Conservation (phyloP, 2,888 invertebrate genomes). For the Myopa tessellatipennis region DNA sequence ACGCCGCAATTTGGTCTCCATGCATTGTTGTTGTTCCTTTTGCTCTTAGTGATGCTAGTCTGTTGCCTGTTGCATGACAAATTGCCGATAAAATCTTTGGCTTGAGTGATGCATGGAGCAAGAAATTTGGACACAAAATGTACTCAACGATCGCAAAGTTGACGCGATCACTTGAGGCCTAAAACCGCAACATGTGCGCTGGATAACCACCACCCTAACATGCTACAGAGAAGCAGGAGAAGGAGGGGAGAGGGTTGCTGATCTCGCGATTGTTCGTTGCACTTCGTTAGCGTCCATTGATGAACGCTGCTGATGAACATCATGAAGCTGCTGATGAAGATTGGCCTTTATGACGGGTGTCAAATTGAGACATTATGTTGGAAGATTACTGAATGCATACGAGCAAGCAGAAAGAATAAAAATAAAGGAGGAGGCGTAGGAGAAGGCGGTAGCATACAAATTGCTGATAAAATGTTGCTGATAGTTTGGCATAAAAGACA, state of each 20-base stretch:
- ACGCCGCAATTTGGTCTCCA: constrained; percentile 43
- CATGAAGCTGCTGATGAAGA: constrained; percentile 7
- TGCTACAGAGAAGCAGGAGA: not conserved
- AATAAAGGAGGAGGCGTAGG: not conserved
- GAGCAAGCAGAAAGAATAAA: not conserved
- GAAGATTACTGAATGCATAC: constrained; percentile 13
- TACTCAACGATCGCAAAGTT: constrained; percentile 6
- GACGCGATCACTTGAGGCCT: constrained; percentile 4
- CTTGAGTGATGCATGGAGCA: constrained; percentile 32
- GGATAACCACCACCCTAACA: not conserved
- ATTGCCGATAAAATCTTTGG: constrained; percentile 60
- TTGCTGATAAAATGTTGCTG: constrained; percentile 29
- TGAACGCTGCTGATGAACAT: constrained; percentile 51
- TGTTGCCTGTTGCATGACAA: constrained; percentile 58
- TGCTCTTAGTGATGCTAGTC: constrained; percentile 2
- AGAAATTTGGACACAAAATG: constrained; percentile 38
- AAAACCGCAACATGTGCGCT: not conserved
- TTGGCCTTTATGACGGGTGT: constrained; percentile 56
- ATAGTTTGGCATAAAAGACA: not conserved
- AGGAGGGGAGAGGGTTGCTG: constrained; percentile 9
- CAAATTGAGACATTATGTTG: constrained; percentile 61
- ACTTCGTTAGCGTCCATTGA: constrained; percentile 58
- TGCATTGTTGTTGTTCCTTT: constrained; percentile 35
- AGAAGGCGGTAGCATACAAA: not conserved
- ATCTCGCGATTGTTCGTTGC: constrained; percentile 40